Evolutionary conservation across 1,140 invertebrate species (phyloP), one percentile per base, ranked within the genome.

Genomic region (Procambarus virginalis): DNA sequence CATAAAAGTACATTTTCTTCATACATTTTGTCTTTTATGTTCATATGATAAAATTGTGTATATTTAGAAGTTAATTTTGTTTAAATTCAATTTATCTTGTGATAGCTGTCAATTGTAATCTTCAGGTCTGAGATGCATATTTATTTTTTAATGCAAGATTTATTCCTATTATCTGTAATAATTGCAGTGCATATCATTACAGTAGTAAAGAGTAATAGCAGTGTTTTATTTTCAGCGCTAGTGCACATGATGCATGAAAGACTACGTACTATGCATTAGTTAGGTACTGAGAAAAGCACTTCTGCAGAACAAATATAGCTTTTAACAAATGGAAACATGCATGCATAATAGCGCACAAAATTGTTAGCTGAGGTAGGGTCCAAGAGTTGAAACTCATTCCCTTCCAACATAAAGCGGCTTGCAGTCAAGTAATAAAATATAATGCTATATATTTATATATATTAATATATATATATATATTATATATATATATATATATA

Each of bases 171-270:
- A 8, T 73, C n/a, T 73, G 68, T 73, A 73, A 9, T 73, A 34
- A 9, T 34, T 73, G 22, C 2, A 73, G 34, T 10, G 22, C 68
- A 73, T 73, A 73, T 34, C 22, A 34, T 34, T 73, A 34, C 10
- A 73, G 22, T 20, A 10, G 10, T 68, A 20, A 17, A 68, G 10
- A 68, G 20, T 68, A 68, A 68, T 68, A 58, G 17, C 2, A 2
- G 10, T 9, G 4, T 14, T 73, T 73, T 73, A 34, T 34, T 73
- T 34, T 34, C 17, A 14, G 22, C 34, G 68, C 68, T 73, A 9
- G n/a, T 73, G n/a, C 68, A 34, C 5, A 22, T 73, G 22, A 73
- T 73, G 68, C n/a, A 73, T 73, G 68, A 73, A 73, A 73, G 68
- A 20, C 6, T 4, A 5, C 34, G 8, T 73, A 34, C 10, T 73